phyloP scores from a whole-genome alignment of 2,113 vertebrate genomes.

The Rissa tridactyla region DNA sequence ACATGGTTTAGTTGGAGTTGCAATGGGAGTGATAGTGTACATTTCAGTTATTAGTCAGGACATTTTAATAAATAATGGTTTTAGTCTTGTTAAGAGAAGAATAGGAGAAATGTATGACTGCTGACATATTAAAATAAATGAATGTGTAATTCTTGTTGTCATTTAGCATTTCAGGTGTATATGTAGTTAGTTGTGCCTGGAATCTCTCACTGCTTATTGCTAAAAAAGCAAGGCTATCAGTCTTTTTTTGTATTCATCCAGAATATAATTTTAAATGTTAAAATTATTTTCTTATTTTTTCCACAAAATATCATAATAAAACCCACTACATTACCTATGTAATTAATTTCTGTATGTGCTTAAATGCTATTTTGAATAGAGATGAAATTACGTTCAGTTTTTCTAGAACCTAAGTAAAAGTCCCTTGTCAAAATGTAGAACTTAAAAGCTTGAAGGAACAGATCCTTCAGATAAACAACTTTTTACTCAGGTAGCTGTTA shows the following conservation, averaged over 20 bases:
- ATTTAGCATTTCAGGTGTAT: neutral
- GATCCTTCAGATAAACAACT: neutral
- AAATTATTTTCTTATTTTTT: neutral
- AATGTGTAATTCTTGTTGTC: neutral
- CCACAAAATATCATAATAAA: neutral
- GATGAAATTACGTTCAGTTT: neutral
- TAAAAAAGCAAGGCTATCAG: neutral
- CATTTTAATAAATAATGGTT: neutral
- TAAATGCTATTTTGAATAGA: neutral
- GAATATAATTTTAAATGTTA: neutral
- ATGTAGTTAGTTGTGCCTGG: neutral
- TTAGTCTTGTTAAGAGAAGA: neutral
- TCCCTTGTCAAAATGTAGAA: neutral
- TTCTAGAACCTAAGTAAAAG: neutral
- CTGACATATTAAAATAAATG: neutral
- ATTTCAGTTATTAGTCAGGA: neutral
- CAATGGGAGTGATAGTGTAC: neutral
- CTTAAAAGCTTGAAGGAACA: neutral
- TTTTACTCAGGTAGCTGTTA: neutral
- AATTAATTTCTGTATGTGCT: neutral
- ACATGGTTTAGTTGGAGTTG: neutral
- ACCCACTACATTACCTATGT: neutral
- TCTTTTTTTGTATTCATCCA: neutral
- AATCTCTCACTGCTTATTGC: neutral
- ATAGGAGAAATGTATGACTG: neutral